Conservation (phyloP, 1,140 invertebrate species). For the Heliconius nattereri region DNA sequence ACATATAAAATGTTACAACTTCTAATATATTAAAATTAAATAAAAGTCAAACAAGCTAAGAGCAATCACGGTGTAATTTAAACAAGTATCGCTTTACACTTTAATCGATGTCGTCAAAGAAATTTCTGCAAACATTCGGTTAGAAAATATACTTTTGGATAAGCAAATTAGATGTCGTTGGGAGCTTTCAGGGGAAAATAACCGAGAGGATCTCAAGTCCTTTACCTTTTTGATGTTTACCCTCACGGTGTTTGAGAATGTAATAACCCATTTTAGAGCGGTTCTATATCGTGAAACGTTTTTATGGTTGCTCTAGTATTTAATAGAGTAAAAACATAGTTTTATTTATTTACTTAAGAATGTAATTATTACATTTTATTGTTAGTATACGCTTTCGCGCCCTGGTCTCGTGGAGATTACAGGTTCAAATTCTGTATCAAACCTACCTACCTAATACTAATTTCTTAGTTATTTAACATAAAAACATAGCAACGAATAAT, state of each 20-base stretch:
- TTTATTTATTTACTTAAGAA: not conserved
- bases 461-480: not conserved
- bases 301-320: constrained; percentile 11
- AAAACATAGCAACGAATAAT: not conserved
- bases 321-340: not conserved
- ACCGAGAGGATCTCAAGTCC: constrained; percentile 43
- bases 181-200: constrained; percentile 45
- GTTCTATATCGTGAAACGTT: constrained; percentile 17
- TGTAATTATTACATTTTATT: not conserved
- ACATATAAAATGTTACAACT: not conserved
- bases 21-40: not conserved
- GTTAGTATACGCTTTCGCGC: not conserved
- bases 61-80: not conserved
- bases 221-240: constrained; percentile 46
- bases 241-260: constrained; percentile 27
- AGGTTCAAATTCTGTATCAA: no score
- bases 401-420: no score
- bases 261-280: constrained; percentile 32
- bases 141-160: constrained; percentile 31
- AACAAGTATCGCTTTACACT: not conserved
- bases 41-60: not conserved
- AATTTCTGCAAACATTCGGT: constrained; percentile 25
- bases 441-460: not conserved
- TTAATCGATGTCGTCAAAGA: not conserved
- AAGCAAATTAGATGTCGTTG: constrained; percentile 23